Conservation (phyloP, 2,797 vertebrate genomes). For the Gymnoscopelus braueri region DNA sequence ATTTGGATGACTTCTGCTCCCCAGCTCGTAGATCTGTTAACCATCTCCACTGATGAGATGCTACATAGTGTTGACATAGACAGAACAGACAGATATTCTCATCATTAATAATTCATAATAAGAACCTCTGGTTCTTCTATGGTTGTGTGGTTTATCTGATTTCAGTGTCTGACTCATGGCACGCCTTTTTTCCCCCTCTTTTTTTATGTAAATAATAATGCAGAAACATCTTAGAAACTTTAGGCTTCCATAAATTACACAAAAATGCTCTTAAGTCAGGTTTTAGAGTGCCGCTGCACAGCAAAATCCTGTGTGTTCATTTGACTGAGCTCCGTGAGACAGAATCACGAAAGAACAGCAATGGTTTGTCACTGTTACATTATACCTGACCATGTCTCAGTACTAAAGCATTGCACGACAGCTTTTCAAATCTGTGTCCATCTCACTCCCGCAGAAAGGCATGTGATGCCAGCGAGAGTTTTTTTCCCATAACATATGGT, state of each 20-base stretch:
- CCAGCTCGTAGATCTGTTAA: conserved; percentile 12
- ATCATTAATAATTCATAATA: neutral
- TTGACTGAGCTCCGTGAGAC: conserved; percentile 13
- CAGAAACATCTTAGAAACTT: neutral
- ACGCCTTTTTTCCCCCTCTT: neutral
- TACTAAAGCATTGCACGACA: conserved; percentile 10
- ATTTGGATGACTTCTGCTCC: neutral
- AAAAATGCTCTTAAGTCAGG: neutral
- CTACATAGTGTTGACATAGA: neutral
- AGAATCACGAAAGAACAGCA: conserved; percentile 11
- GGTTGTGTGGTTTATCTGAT: conserved; percentile 10
- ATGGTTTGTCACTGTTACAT: conserved; percentile 8
- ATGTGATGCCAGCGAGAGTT: neutral
- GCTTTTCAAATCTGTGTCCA: conserved; percentile 26
- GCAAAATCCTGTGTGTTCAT: too few species aligned
- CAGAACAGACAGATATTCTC: neutral
- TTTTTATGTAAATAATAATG: neutral
- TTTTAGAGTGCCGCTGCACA: too few species aligned
- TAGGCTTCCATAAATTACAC: conserved; percentile 4
- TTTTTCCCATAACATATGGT: conserved; percentile 12
- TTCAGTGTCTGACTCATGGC: conserved; percentile 14
- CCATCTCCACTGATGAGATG: neutral
- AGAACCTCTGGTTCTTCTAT: neutral
- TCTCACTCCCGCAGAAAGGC: conserved; percentile 6
- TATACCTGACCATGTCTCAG: conserved; percentile 16